Conservation (phyloP, 1,140 invertebrate genomes). For the Apis cerana region DNA sequence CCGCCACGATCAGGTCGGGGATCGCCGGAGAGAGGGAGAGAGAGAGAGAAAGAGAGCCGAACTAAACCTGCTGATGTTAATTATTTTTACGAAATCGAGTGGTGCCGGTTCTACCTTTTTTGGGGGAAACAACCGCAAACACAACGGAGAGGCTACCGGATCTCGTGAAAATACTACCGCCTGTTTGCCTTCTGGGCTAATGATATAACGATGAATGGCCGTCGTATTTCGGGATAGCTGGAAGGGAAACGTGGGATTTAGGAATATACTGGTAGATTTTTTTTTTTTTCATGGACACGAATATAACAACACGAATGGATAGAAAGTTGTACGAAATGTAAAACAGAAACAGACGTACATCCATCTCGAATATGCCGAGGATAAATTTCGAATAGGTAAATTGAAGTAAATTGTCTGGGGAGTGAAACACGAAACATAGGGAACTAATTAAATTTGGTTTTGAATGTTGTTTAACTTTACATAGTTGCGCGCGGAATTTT, state of each 20-base stretch:
- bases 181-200: constrained; percentile 3
- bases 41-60: background rate
- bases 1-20: constrained; percentile 47
- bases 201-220: constrained; percentile 40
- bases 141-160: constrained; percentile 1
- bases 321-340: background rate
- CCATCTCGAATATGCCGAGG: background rate
- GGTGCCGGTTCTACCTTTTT: constrained; percentile 39
- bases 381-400: background rate
- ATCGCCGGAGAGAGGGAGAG: background rate
- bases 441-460: background rate
- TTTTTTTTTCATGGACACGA: background rate
- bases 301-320: background rate
- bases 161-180: constrained; percentile 33
- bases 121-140: constrained; percentile 21
- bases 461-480: background rate
- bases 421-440: background rate
- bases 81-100: constrained; percentile 68
- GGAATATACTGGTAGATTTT: background rate
- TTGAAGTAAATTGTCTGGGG: background rate
- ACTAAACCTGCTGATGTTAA: constrained; percentile 56
- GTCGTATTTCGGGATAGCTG: background rate
- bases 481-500: background rate
- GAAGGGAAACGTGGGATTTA: background rate
- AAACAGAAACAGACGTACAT: background rate